These are phyloP conservation scores for Acrocephalus kingi DNA, from an alignment of 2,113 vertebrate genomes.

Conservation along the genomic window DNA sequence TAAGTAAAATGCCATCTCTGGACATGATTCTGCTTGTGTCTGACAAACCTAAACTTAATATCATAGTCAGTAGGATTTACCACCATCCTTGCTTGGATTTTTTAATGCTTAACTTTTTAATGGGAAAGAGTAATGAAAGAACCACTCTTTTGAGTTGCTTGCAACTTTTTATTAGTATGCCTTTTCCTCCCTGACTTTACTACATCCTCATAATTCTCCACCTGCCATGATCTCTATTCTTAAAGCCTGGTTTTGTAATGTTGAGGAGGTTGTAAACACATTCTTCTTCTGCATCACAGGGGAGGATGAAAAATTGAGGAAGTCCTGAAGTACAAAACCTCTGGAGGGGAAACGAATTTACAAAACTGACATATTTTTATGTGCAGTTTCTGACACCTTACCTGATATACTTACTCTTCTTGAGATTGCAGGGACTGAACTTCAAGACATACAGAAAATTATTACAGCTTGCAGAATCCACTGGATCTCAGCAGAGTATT, in stretches of 20 bases:
- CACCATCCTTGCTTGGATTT: not conserved
- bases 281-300: not conserved
- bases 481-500: constrained; percentile 64
- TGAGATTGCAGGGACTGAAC: constrained; percentile 65
- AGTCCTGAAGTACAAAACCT: not conserved
- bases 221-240: not conserved
- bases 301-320: not conserved
- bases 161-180: not conserved
- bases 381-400: not conserved
- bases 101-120: not conserved
- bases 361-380: not conserved
- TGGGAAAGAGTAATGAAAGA: not conserved
- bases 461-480: constrained; percentile 66
- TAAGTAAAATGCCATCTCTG: not conserved
- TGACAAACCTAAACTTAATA: not conserved
- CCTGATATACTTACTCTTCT: not conserved
- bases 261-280: not conserved
- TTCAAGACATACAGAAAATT: constrained; percentile 76
- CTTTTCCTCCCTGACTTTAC: not conserved
- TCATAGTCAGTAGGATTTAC: not conserved
- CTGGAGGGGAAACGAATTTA: not conserved
- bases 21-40: not conserved
- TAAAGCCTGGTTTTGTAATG: not conserved
- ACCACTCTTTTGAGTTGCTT: not conserved
- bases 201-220: not conserved